Percentiles rank a stretch among this genome's conserved stretches.
Conservation (phyloP, 2,888 invertebrate species). For the Cheilosia impressa region DNA sequence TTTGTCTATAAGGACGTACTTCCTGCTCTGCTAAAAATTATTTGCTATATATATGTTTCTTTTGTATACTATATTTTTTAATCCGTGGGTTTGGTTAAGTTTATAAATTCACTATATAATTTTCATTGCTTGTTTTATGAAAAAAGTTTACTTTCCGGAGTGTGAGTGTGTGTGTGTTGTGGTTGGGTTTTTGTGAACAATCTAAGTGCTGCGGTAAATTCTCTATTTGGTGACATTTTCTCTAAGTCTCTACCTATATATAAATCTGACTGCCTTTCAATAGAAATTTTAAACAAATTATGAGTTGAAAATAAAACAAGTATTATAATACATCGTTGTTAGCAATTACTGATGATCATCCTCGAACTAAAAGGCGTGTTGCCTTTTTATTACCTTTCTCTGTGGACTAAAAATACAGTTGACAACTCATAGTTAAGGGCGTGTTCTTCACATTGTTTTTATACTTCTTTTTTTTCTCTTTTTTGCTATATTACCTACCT, state of each 20-base stretch:
- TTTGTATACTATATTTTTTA: slow-evolving; percentile 43
- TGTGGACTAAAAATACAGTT: background rate
- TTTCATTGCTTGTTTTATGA: slow-evolving; percentile 9
- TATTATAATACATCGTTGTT: slow-evolving; percentile 62
- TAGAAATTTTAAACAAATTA: background rate
- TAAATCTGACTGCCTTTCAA: slow-evolving; percentile 19
- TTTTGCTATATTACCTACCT: slow-evolving; percentile 66
- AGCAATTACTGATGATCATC: slow-evolving; percentile 47
- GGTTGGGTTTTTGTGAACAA: slow-evolving; percentile 13
- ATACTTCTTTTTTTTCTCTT: background rate
- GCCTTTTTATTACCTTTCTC: background rate
- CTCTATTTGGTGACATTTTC: slow-evolving; percentile 29
- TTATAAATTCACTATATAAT: slow-evolving; percentile 66
- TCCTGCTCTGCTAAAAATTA: slow-evolving; percentile 51
- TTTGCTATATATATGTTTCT: slow-evolving; percentile 32
- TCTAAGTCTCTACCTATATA: slow-evolving; percentile 6
- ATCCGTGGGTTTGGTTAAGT: slow-evolving; percentile 66
- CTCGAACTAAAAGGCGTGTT: slow-evolving; percentile 6
- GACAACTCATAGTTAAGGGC: slow-evolving; percentile 9
- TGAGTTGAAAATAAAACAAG: background rate
- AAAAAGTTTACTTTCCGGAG: slow-evolving; percentile 32
- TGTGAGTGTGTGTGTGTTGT: slow-evolving; percentile 12
- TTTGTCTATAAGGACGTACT: slow-evolving; percentile 48
- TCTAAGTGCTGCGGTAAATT: slow-evolving; percentile 61
- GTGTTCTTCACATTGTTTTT: slow-evolving; percentile 5